A percentile compares a stretch with the other conserved stretches of the same genome.
These are phyloP conservation scores for Eueides isabella DNA, from an alignment of 1,140 invertebrate species.

Conservation along the genomic window DNA sequence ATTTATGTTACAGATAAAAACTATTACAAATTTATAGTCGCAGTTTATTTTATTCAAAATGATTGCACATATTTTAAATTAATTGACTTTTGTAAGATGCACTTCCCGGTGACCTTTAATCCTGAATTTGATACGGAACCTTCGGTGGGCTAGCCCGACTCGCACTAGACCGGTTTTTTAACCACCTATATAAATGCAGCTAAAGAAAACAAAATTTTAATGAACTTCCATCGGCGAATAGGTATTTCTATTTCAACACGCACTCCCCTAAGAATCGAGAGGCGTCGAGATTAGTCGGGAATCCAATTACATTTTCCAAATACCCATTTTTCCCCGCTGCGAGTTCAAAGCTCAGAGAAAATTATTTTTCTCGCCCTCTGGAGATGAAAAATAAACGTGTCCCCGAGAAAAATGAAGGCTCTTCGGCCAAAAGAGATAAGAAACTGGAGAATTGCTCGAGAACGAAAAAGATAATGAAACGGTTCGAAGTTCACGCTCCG, in stretches of 20 bases:
- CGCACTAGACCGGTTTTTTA: too few species aligned
- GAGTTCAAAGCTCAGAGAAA: slow-evolving; percentile 79
- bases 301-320: slow-evolving; percentile 80
- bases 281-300: slow-evolving; percentile 75
- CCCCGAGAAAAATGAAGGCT: slow-evolving; percentile 53
- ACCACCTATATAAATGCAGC: too few species aligned
- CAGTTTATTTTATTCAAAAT: too few species aligned
- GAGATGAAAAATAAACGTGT: slow-evolving; percentile 80
- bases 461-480: slow-evolving; percentile 43
- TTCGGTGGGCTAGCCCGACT: too few species aligned
- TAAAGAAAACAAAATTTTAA: slow-evolving; percentile 2
- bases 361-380: slow-evolving; percentile 75
- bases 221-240: not conserved
- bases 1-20: too few species aligned
- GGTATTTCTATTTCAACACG: slow-evolving; percentile 61
- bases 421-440: slow-evolving; percentile 44
- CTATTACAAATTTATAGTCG: too few species aligned
- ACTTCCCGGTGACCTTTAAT: too few species aligned
- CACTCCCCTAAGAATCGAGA: slow-evolving; percentile 64
- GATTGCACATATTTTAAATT: too few species aligned
- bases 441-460: slow-evolving; percentile 27
- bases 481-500: slow-evolving; percentile 35
- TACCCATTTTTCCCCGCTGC: slow-evolving; percentile 75
- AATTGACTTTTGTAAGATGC: too few species aligned
- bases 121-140: too few species aligned